A percentile compares a stretch with the other conserved stretches of the same genome.
phyloP scores from a whole-genome alignment of 2,888 invertebrate genomes.

The Latrodectus elegans region DNA sequence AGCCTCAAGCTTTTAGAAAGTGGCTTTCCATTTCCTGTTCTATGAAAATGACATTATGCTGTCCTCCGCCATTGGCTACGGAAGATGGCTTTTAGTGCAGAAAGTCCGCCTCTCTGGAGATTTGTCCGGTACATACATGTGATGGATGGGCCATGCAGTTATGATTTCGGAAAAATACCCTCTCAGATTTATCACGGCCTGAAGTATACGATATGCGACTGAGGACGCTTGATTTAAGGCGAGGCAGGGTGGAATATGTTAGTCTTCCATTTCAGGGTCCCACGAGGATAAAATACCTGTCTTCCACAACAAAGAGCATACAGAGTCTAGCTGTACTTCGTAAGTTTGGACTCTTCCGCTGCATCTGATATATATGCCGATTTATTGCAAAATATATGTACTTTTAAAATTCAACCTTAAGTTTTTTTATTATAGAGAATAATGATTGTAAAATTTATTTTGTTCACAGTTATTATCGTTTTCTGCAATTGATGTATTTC shows the following conservation, averaged over 20 bases:
- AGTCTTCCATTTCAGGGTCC: too few relatives aligned
- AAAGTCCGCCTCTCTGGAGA: not conserved
- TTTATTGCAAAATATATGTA: too few relatives aligned
- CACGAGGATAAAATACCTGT: too few relatives aligned
- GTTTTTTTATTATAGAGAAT: too few relatives aligned
- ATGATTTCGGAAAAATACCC: constrained; percentile 22
- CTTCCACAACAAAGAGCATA: too few relatives aligned
- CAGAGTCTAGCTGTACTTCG: too few relatives aligned
- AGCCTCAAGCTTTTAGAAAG: not conserved
- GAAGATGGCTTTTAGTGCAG: not conserved
- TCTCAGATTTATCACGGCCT: constrained; percentile 9
- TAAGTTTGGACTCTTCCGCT: too few relatives aligned
- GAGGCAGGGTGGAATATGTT: not conserved
- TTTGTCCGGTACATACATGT: not conserved
- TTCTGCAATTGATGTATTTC: too few relatives aligned
- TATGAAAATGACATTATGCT: not conserved
- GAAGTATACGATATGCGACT: not conserved
- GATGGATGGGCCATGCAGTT: constrained; percentile 27
- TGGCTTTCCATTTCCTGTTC: not conserved
- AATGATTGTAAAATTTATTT: too few relatives aligned
- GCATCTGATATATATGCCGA: too few relatives aligned
- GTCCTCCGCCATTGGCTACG: not conserved
- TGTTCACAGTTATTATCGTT: too few relatives aligned
- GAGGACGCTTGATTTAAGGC: not conserved
- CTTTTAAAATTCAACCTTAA: too few relatives aligned